Evolutionary conservation across 2,888 invertebrate species (phyloP).

Genomic region (Hypercompe scribonia): DNA sequence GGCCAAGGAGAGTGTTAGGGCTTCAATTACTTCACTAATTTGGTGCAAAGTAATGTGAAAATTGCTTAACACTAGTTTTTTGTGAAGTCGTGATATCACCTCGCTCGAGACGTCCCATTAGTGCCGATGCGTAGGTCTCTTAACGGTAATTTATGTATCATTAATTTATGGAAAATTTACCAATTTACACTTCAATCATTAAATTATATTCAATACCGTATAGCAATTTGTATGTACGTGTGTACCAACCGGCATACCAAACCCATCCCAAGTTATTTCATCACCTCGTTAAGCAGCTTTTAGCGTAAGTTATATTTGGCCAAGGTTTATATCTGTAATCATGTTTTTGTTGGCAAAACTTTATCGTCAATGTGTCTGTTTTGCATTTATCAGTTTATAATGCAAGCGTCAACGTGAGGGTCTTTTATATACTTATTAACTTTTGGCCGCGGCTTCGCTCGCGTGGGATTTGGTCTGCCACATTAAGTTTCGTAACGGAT

Average conservation of each 20-base stretch:
- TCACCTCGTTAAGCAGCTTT: constrained; percentile 11
- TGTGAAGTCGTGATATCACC: no score
- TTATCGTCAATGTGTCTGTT: constrained; percentile 26
- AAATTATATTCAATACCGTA: neutral
- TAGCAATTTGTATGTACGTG: neutral
- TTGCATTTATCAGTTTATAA: neutral
- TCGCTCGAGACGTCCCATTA: neutral
- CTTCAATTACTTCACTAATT: neutral
- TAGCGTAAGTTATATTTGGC: constrained; percentile 14
- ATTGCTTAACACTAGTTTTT: no score
- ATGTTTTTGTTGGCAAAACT: constrained; percentile 37
- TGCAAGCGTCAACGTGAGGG: neutral
- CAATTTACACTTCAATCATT: neutral
- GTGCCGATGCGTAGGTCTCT: neutral
- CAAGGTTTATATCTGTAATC: constrained; percentile 23
- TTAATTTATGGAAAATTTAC: neutral
- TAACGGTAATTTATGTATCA: no score
- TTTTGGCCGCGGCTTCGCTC: no score
- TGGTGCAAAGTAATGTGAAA: no score
- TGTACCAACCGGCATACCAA: constrained; percentile 9
- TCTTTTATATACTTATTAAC: neutral
- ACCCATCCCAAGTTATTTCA: constrained; percentile 11
- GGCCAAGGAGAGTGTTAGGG: neutral
- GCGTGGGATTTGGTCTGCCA: no score
- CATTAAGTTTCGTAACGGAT: no score